These are phyloP conservation scores for Drosophila subobscura DNA, from an alignment of 1,140 invertebrate genomes.

Conservation along the genomic window DNA sequence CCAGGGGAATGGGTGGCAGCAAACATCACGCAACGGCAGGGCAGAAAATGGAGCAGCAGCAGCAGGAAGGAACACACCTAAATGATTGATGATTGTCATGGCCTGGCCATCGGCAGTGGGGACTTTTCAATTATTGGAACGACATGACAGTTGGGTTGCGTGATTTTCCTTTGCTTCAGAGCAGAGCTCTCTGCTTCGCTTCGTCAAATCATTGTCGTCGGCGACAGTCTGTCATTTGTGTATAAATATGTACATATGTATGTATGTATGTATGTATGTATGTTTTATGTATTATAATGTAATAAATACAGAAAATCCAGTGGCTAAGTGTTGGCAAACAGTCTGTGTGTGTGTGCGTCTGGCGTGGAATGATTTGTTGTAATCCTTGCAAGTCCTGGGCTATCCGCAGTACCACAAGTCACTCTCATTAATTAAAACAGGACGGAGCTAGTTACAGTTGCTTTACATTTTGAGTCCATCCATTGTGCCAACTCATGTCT, in stretches of 20 bases:
- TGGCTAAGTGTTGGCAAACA: constrained; percentile 66
- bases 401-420: constrained; percentile 53
- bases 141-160: constrained; percentile 61
- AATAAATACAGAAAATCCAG: constrained; percentile 34
- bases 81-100: constrained; percentile 75
- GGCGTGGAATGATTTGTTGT: constrained; percentile 57
- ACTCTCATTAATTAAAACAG: constrained; percentile 74
- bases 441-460: constrained; percentile 27
- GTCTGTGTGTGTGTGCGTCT: constrained; percentile 21
- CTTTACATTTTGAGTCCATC: constrained; percentile 22
- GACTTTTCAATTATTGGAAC: constrained; percentile 68
- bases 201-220: constrained; percentile 23
- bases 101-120: constrained; percentile 11
- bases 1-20: constrained; percentile 5
- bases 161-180: constrained; percentile 62
- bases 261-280: no score
- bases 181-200: constrained; percentile 29
- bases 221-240: constrained; percentile 64
- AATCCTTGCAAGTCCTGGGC: constrained; percentile 30
- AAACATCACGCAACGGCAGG: constrained; percentile 18
- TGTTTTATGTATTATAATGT: not conserved
- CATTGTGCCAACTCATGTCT: constrained; percentile 35
- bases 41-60: constrained; percentile 11
- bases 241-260: no score
- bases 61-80: constrained; percentile 50